A percentile compares a stretch with the other conserved stretches of the same genome.
phyloP scores from a whole-genome alignment of 2,797 vertebrate species.

The Chloroceryle inda region DNA sequence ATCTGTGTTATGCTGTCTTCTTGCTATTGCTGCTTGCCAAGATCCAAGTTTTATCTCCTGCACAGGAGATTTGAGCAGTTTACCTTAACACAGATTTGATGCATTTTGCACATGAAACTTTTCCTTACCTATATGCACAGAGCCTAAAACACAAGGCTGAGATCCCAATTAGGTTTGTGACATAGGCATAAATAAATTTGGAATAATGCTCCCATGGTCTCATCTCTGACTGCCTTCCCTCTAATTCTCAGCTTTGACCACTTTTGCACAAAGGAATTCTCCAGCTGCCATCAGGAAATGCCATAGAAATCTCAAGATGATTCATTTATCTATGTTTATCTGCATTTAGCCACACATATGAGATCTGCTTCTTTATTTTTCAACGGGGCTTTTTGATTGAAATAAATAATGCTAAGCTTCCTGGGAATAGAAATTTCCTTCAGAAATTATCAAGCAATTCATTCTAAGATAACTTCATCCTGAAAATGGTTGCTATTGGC shows the following conservation, averaged over 20 bases:
- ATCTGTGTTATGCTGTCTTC: not conserved
- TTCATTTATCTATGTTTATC: not conserved
- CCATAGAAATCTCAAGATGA: accelerated
- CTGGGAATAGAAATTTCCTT: not conserved
- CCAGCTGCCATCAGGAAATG: not conserved
- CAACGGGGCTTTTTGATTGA: not conserved
- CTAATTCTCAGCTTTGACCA: not conserved
- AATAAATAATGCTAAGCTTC: not conserved
- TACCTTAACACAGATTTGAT: not conserved
- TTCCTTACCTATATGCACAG: not conserved
- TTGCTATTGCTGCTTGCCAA: not conserved
- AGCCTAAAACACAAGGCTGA: not conserved
- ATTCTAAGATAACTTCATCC: not conserved
- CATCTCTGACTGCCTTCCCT: not conserved
- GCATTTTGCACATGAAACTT: not conserved
- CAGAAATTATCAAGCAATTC: not conserved
- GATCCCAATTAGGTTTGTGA: not conserved
- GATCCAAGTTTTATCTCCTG: not conserved
- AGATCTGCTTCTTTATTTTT: not conserved
- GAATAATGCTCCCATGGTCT: not conserved
- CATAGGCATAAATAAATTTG: not conserved
- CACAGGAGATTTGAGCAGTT: not conserved
- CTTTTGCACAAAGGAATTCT: not conserved
- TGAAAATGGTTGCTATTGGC: not conserved
- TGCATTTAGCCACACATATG: not conserved